Base-by-base conservation (phyloP, 2,888 invertebrate genomes). In the Ophonus ardosiacus region DNA sequence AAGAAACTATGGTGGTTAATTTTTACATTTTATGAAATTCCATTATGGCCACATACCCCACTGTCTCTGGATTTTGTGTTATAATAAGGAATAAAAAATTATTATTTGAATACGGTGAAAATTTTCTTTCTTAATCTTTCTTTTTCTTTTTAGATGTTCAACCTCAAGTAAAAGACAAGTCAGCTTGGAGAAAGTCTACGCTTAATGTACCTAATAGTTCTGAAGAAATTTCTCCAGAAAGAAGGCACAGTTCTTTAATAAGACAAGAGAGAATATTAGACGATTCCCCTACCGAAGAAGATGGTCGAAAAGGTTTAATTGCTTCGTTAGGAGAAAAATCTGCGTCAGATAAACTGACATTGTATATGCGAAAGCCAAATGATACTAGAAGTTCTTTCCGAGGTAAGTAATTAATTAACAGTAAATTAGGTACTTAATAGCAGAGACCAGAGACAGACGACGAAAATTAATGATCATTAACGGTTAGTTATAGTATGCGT, bases 141-240 rank as follows among this genome's bases (percentile, higher is more conserved):
- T 31, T 31, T 31, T 31, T 31, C 31, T 31, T 3, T 31, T 31
- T 90, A 95, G 95, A 95, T 91, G 94, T 94, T 51, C 95, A 95
- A 91, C 94, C 95, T 13, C 93, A 93, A 89, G 93, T 94, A 85
- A 96, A 96, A 90, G 97, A 97, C 89, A 96, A 94, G 90, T 95
- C 96, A 59, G 93, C 95, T 7, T 96, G 96, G 93, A 93, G 96
- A 90, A 95, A 97, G 89, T 96, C 94, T 6, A 94, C 93, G 86
- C 89, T 94, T 31, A 94, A 95, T 89, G 93, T 94, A 15, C 92
- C 93, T 59, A 94, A 93, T 88, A 93, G 93, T 85, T 90, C 94
- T 86, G 95, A 95, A 87, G 95, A 95, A 88, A 94, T 94, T 40
- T 93, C 93, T 86, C 94, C 91, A 61, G 94, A 90, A 43, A 92